Base-by-base conservation (phyloP, 2,797 vertebrate species). In the Xiphophorus birchmanni region DNA sequence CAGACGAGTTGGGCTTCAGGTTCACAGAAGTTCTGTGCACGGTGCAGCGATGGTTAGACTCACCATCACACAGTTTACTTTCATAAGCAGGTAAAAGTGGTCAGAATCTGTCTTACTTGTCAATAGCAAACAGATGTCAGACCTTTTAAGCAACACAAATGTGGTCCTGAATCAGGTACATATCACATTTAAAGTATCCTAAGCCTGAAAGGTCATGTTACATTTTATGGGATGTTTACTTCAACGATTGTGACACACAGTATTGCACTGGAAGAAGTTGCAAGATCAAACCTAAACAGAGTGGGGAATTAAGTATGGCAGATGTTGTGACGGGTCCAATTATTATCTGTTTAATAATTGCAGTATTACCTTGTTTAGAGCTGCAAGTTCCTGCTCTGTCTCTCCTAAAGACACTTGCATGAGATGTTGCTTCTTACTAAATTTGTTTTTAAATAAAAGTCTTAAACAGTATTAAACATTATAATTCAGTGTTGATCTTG, bases 1-100 rank as follows among this genome's bases (percentile, higher is more conserved):
- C 89, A 87, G 83, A 83, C 44, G 26, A 80, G 75, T 77, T 74
- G 52, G 65, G 75, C 67, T 9, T 80, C 26, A 42, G 74, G 75
- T 86, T 86, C 77, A 72, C 10, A 73, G 5, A 26, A 54, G 56
- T 75, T 74, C 75, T 72, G 35, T 21, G n/a, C 15, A 73, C 0
- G 44, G 44, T 50, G 11, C 48, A 74, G 56, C 13, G 32, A 80
- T 82, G 50, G 47, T 54, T 13, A 0, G 60, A 76, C 58, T 26
- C 40, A 10, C 0, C 26, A 29, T 47, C 26, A 26, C 35, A 26
- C 37, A 72, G 26, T 7, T n/a, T 71, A 26, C 11, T n/a, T 44
- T 71, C 17, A n/a, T 26, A 71, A 45, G 40, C 42, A 45, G 11
- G 40, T 10, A n/a, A 44, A 71, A 73, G n/a, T 73, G 6, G 65